Evolutionary conservation across 1,140 invertebrate genomes (phyloP).

Genomic region (Patella vulgata): DNA sequence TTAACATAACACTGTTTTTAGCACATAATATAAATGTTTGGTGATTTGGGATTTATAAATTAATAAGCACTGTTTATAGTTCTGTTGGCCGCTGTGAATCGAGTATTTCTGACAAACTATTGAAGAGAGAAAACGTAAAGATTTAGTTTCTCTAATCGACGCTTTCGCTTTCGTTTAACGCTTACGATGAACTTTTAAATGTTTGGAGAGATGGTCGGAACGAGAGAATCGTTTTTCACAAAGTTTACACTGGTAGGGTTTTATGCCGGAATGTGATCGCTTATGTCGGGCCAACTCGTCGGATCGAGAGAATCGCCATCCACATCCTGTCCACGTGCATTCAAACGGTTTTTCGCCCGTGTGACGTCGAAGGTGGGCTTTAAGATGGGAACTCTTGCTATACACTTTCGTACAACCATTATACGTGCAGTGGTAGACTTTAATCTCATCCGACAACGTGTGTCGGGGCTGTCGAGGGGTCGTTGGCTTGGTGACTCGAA

Average conservation of each 20-base stretch:
- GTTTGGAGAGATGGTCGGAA: conserved; percentile 75
- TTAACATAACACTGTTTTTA: no score
- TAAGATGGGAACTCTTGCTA: conserved; percentile 90
- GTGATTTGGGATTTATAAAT: no score
- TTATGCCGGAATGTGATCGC: conserved; percentile 73
- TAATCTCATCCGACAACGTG: conserved; percentile 61
- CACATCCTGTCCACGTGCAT: conserved; percentile 91
- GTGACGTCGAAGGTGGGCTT: conserved; percentile 91
- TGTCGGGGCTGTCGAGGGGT: conserved; percentile 11
- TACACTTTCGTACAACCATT: conserved; percentile 77
- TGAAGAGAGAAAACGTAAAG: no score
- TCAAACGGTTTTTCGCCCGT: conserved; percentile 94
- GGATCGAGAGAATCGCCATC: conserved; percentile 92
- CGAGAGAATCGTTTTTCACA: conserved; percentile 84
- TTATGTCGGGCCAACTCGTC: conserved; percentile 86
- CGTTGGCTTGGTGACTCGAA: conserved; percentile 34
- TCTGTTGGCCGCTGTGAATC: no score
- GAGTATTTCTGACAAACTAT: no score
- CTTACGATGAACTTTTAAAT: conserved; percentile 82
- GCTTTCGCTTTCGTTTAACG: no score
- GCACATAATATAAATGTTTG: no score
- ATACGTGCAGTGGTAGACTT: conserved; percentile 75
- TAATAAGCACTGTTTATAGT: no score
- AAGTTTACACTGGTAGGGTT: conserved; percentile 67
- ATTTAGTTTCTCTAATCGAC: no score